Evolutionary conservation across 2,113 vertebrate species (phyloP), one percentile per base, ranked within the genome.

Genomic region (Tamias sibiricus): DNA sequence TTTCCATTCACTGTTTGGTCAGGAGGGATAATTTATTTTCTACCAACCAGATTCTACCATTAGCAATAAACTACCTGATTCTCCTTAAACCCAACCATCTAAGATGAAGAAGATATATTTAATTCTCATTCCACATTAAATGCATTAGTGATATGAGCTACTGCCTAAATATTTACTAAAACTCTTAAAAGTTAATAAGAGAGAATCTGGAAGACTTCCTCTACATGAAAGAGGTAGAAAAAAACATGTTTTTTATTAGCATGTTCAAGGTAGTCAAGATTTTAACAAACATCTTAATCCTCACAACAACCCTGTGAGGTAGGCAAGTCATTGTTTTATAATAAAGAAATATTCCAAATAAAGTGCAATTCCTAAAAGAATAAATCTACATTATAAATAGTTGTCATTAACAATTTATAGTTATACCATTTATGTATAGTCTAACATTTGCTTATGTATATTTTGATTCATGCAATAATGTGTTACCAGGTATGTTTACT

Each of bases 271-370:
- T 95, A 96, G 83, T 85, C 66, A 95, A 97, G 62, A 92, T 90
- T 89, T 96, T 95, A 97, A 97, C 94, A 97, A 95, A 96, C 85
- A 96, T 96, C 47, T 97, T 93, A 95, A 95, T 83, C 98, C 98
- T 98, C 98, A 98, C 98, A 98, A 98, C 98, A 98, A 90, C 98
- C 98, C 98, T 98, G 98, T 98, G 98, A 98, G 98, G 97, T 97
- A 98, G 98, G 98, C 93, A 90, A 82, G 62, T 96, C 66, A 87
- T 75, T 94, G 59, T 91, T 96, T 87, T 13, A 4, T 81, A 82
- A 88, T 81, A 95, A 93, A 87, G n/a, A 85, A 82, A 71, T 89
- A 95, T 95, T 92, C 20, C 84, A 97, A 95, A 94, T 94, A 97
- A 96, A 97, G 95, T 96, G 92, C 97, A 95, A 92, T 87, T 95